Percentiles rank a stretch among this genome's conserved stretches.
These are phyloP conservation scores for Paradoxurus hermaphroditus DNA, from an alignment of 2,113 vertebrate genomes.

Conservation along the genomic window DNA sequence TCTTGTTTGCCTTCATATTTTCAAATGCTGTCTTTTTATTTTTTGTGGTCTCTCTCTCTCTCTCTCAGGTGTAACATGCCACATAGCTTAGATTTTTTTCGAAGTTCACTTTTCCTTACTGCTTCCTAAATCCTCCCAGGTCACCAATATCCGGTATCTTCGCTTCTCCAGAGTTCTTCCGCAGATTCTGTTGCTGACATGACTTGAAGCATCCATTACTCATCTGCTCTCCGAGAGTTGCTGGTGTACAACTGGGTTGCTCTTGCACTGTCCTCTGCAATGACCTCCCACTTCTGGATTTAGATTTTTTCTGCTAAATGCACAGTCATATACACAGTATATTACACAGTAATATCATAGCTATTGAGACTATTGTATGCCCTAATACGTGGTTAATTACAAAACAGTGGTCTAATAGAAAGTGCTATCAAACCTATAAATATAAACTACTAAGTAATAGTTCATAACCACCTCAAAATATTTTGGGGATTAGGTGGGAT, in stretches of 20 bases:
- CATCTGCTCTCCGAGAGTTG: conserved; percentile 73
- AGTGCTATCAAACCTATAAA: conserved; percentile 47
- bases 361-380: conserved; percentile 55
- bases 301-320: conserved; percentile 69
- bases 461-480: conserved; percentile 41
- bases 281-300: conserved; percentile 69
- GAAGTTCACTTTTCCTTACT: conserved; percentile 75
- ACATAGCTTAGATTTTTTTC: conserved; percentile 72
- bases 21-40: conserved; percentile 57
- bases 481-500: conserved; percentile 23
- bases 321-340: conserved; percentile 63
- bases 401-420: conserved; percentile 28
- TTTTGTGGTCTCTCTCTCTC: conserved; percentile 32
- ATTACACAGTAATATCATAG: conserved; percentile 62
- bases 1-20: conserved; percentile 58
- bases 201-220: conserved; percentile 74
- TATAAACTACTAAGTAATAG: conserved; percentile 55
- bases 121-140: conserved; percentile 78
- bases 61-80: conserved; percentile 64
- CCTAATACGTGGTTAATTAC: conserved; percentile 61
- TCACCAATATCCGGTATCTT: conserved; percentile 77
- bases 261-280: conserved; percentile 76
- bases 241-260: conserved; percentile 73
- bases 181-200: conserved; percentile 77
- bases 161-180: conserved; percentile 77